A percentile compares a stretch with the other conserved stretches of the same genome.
Conservation (phyloP, 2,113 vertebrate species). For the Scatophagus argus region DNA sequence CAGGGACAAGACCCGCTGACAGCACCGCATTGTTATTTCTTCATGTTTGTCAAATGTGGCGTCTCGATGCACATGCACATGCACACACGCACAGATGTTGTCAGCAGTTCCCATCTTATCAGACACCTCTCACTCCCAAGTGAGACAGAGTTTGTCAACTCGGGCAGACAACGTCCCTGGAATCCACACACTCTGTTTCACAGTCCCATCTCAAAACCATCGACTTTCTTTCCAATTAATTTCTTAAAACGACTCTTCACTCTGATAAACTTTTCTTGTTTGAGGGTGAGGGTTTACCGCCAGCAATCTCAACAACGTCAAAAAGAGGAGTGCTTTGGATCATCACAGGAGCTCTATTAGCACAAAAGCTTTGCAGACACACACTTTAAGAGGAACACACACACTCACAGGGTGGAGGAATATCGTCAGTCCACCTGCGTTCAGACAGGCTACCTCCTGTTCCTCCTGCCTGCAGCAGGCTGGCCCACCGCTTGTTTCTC, state of each 20-base stretch:
- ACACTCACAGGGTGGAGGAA: slow-evolving; percentile 32
- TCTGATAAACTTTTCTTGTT: slow-evolving; percentile 38
- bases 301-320: slow-evolving; percentile 22
- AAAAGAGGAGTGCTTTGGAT: slow-evolving; percentile 6
- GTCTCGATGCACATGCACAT: slow-evolving; percentile 39
- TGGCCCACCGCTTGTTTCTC: slow-evolving; percentile 78
- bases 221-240: slow-evolving; percentile 64
- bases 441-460: slow-evolving; percentile 65
- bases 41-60: slow-evolving; percentile 76
- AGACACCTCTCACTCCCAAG: slow-evolving; percentile 80
- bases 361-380: slow-evolving; percentile 36
- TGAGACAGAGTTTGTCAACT: slow-evolving; percentile 76
- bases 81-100: slow-evolving; percentile 63
- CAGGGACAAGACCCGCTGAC: slow-evolving; percentile 89
- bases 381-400: slow-evolving; percentile 19
- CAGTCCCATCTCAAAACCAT: slow-evolving; percentile 58
- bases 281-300: slow-evolving; percentile 14
- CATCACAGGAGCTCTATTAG: slow-evolving; percentile 27
- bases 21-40: slow-evolving; percentile 83
- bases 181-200: slow-evolving; percentile 66
- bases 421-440: slow-evolving; percentile 62
- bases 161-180: slow-evolving; percentile 52
- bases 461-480: slow-evolving; percentile 60
- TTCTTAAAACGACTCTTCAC: slow-evolving; percentile 40
- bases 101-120: slow-evolving; percentile 78